phyloP scores from a whole-genome alignment of 2,888 invertebrate species.

The Synergus laeviventris region DNA sequence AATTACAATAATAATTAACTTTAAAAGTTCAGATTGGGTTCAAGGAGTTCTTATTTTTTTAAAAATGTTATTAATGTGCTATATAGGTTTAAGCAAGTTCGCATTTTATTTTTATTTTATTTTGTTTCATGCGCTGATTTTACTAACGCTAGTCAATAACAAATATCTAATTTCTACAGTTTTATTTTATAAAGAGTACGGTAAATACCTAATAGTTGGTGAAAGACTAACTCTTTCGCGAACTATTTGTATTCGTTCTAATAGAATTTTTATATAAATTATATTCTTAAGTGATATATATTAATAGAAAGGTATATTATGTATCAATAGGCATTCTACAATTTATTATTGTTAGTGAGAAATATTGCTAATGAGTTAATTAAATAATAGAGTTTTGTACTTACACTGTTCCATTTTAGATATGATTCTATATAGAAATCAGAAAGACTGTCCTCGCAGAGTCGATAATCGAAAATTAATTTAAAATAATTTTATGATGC shows the following conservation, averaged over 20 bases:
- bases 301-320: background rate
- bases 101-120: slow-evolving; percentile 5
- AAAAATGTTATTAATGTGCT: background rate
- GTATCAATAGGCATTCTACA: background rate
- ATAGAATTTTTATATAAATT: slow-evolving; percentile 9
- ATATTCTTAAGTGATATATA: background rate
- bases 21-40: too few relatives aligned
- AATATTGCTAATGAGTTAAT: slow-evolving; percentile 11
- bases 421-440: background rate
- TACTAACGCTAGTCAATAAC: slow-evolving; percentile 15
- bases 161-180: slow-evolving; percentile 14
- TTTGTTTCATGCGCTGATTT: background rate
- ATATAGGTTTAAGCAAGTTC: slow-evolving; percentile 6
- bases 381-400: slow-evolving; percentile 21
- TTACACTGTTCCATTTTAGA: background rate
- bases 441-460: slow-evolving; percentile 12
- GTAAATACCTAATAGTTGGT: background rate
- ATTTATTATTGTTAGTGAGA: background rate
- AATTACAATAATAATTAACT: too few relatives aligned
- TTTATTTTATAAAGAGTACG: background rate
- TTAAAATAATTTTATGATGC: background rate
- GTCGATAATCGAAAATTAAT: slow-evolving; percentile 20
- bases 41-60: too few relatives aligned
- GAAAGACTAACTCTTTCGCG: slow-evolving; percentile 3
- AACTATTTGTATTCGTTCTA: background rate